Evolutionary conservation across 92 coral and sea anemone genomes (phyloP).

Genomic region (Phenganax marumi): DNA sequence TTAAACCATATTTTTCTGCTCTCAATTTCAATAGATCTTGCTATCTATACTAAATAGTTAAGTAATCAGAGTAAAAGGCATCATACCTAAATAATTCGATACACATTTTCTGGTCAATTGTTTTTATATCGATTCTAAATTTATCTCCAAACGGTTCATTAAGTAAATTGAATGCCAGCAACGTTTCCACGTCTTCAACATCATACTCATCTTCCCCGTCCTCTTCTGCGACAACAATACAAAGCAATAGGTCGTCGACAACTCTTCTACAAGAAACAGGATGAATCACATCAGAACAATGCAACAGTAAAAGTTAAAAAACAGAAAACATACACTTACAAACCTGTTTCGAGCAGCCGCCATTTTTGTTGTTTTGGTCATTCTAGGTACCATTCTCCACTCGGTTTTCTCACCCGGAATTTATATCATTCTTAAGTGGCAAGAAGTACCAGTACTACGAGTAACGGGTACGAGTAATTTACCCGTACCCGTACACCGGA

Average conservation of each 20-base stretch:
- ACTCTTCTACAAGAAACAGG: not conserved
- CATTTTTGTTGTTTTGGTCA: conserved; percentile 6
- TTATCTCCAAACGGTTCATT: conserved; percentile 46
- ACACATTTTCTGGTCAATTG: conserved; percentile 54
- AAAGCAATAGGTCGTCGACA: conserved; percentile 23
- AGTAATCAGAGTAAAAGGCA: not conserved
- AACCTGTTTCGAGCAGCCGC: conserved; percentile 23
- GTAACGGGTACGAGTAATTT: not conserved
- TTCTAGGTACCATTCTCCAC: not conserved
- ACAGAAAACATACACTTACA: not conserved
- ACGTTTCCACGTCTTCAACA: conserved; percentile 51
- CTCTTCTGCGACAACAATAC: conserved; percentile 12
- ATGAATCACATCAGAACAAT: not conserved
- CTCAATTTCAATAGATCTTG: too few relatives aligned
- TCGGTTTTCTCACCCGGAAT: not conserved
- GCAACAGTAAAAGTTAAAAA: not conserved
- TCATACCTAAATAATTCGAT: conserved; percentile 57
- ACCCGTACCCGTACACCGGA: not conserved
- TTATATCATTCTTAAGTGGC: not conserved
- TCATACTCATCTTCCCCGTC: conserved; percentile 32
- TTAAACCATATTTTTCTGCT: too few relatives aligned
- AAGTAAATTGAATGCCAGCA: conserved; percentile 51
- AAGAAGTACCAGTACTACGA: not conserved
- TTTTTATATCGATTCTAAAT: conserved; percentile 55
- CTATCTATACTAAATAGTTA: too few relatives aligned